phyloP scores from a whole-genome alignment of 2,113 vertebrate species.

The Haliaeetus leucogaster region DNA sequence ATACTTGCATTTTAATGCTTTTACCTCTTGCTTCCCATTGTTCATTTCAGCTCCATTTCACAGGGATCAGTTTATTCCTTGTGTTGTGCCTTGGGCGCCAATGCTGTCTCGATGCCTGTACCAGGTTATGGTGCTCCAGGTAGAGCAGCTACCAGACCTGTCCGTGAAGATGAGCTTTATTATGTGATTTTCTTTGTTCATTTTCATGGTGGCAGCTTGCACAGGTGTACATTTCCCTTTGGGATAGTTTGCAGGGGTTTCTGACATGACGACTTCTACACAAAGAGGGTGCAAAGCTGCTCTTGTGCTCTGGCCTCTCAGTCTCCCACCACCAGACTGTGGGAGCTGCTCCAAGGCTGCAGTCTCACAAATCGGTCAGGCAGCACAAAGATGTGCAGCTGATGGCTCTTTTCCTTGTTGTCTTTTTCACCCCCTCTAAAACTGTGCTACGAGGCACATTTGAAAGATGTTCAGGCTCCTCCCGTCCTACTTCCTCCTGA shows the following conservation, averaged over 20 bases:
- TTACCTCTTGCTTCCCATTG: neutral
- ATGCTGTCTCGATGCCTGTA: neutral
- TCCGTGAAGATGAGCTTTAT: neutral
- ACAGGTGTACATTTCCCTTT: neutral
- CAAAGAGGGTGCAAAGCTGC: neutral
- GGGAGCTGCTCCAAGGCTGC: neutral
- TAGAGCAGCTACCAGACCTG: neutral
- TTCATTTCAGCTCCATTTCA: slow-evolving; percentile 32
- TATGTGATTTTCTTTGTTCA: neutral
- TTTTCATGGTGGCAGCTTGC: neutral
- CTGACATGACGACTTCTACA: neutral
- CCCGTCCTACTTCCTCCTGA: neutral
- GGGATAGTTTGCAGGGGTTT: neutral
- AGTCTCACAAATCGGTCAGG: neutral
- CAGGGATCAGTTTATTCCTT: slow-evolving; percentile 13
- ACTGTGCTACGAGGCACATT: neutral
- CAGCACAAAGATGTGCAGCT: neutral
- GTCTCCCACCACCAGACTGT: neutral
- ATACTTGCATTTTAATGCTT: slow-evolving; percentile 28
- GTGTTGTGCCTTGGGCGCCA: neutral
- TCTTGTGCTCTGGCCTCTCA: neutral
- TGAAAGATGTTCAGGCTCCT: neutral
- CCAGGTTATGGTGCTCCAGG: neutral
- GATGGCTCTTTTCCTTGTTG: neutral
- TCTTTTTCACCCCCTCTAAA: neutral